Evolutionary conservation across 2,797 vertebrate genomes (phyloP).

Genomic region (Rhinichthys osculus): DNA sequence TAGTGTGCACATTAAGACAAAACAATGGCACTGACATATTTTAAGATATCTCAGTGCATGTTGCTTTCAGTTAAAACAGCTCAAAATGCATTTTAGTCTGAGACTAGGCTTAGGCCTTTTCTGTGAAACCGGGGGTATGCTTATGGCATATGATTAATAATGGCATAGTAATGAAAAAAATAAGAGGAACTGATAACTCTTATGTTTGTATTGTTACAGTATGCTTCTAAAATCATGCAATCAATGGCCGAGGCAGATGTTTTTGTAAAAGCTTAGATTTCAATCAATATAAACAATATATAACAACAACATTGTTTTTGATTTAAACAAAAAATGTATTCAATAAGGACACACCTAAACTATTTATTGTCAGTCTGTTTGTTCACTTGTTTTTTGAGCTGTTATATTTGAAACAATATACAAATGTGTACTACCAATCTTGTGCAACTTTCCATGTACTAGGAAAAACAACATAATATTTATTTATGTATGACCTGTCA

Average conservation of each 20-base stretch:
- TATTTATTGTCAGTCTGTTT: not conserved
- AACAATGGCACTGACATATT: not conserved
- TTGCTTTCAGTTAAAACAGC: not conserved
- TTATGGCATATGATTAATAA: not conserved
- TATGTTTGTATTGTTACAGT: not conserved
- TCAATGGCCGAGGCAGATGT: not conserved
- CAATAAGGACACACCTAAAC: not conserved
- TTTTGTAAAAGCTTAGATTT: not conserved
- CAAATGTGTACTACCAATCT: not conserved
- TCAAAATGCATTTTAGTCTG: not conserved
- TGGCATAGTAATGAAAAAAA: not conserved
- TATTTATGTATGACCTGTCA: conserved; percentile 66
- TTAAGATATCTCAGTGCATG: not conserved
- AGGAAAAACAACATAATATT: conserved; percentile 58
- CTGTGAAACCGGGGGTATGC: not conserved
- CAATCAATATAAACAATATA: not conserved
- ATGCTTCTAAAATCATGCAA: not conserved
- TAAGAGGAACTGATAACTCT: not conserved
- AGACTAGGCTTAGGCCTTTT: too few relatives aligned
- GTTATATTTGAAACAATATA: not conserved
- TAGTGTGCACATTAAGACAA: not conserved
- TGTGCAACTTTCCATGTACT: conserved; percentile 11
- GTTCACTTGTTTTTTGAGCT: not conserved
- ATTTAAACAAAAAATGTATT: not conserved
- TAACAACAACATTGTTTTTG: not conserved